Conservation (phyloP, 2,797 vertebrate species). For the Gallirallus australis region DNA sequence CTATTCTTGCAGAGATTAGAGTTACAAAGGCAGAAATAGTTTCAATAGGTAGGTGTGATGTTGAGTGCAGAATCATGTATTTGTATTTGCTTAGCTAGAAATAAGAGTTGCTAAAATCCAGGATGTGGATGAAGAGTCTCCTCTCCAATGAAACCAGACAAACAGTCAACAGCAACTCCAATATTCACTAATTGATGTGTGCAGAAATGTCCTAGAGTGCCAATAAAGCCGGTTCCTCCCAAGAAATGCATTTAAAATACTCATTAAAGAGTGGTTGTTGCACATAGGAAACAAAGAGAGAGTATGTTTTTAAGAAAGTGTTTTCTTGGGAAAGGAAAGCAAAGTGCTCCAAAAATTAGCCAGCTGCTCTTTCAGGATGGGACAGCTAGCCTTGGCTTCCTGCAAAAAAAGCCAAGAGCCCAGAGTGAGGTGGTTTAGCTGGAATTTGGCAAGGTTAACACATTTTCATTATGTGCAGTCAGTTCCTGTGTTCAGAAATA, state of each 20-base stretch:
- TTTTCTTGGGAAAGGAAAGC: background rate
- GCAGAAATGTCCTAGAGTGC: background rate
- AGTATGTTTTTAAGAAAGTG: background rate
- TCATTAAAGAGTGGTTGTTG: background rate
- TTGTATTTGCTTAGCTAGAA: background rate
- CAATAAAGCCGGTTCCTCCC: background rate
- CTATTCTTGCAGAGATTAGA: conserved; percentile 34
- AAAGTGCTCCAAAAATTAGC: background rate
- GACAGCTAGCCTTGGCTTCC: background rate
- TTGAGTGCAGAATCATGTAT: background rate
- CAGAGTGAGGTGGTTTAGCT: background rate
- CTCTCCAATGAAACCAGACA: background rate
- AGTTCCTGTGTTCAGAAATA: background rate
- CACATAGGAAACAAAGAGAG: background rate
- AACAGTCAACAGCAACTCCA: background rate
- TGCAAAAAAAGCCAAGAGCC: background rate
- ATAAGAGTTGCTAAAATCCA: background rate
- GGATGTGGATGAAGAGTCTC: background rate
- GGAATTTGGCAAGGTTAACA: conserved; percentile 16
- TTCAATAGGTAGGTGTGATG: conserved; percentile 17
- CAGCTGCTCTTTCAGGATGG: background rate
- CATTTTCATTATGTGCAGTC: background rate
- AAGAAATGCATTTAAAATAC: conserved; percentile 18
- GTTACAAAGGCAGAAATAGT: background rate
- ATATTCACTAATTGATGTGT: background rate